Conservation (phyloP, 64 coral and sea anemone species). For the Montipora capricornis region DNA sequence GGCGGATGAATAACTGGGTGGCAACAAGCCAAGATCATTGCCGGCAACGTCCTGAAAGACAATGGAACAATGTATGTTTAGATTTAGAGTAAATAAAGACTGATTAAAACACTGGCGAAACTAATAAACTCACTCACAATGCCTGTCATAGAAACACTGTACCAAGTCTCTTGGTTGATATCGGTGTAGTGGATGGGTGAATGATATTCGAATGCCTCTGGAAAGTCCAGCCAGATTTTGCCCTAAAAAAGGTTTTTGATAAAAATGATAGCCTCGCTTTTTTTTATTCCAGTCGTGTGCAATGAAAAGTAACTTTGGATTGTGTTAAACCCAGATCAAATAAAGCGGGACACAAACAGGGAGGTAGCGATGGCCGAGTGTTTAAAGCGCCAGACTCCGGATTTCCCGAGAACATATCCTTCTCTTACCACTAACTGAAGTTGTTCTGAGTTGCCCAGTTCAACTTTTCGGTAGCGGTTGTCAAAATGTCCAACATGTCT, state of each 20-base stretch:
- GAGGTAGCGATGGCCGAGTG: too few species aligned
- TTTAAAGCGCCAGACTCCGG: too few species aligned
- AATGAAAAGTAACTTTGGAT: too few species aligned
- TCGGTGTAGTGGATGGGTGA: constrained; percentile 80
- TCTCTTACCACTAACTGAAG: too few species aligned
- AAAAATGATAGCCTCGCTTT: too few species aligned
- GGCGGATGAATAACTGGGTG: constrained; percentile 72
- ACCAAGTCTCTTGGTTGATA: constrained; percentile 92
- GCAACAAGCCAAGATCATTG: constrained; percentile 79
- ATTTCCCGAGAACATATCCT: too few species aligned
- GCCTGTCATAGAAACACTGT: constrained; percentile 92
- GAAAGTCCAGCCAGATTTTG: constrained; percentile 88
- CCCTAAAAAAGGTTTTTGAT: constrained; percentile 33
- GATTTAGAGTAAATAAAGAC: neutral
- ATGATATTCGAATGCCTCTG: constrained; percentile 67
- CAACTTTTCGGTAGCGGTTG: too few species aligned
- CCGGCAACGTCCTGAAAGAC: constrained; percentile 85
- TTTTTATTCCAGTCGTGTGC: too few species aligned
- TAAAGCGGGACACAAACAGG: too few species aligned
- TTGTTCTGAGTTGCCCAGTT: too few species aligned
- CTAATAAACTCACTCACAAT: constrained; percentile 68
- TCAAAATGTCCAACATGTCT: too few species aligned
- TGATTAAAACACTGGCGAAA: neutral
- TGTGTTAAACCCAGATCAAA: too few species aligned
- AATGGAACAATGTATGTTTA: neutral